These are phyloP conservation scores for Ricordea florida DNA, from an alignment of 92 coral and sea anemone genomes.

Conservation along the genomic window DNA sequence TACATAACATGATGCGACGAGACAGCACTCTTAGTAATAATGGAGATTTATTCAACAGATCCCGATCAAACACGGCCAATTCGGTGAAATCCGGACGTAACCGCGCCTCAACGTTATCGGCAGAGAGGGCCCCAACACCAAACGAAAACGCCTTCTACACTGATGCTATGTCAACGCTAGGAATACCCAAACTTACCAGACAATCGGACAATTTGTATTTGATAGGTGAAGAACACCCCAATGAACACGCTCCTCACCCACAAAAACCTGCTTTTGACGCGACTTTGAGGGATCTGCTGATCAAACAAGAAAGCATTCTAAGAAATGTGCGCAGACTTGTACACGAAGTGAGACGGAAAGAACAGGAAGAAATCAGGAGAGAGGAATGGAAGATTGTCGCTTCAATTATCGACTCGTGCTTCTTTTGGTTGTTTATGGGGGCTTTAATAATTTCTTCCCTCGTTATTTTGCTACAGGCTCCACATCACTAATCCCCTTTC, in stretches of 20 bases:
- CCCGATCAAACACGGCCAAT: neutral
- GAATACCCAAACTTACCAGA: neutral
- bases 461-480: constrained; percentile 81
- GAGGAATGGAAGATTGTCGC: constrained; percentile 97
- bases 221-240: constrained; percentile 2
- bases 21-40: neutral
- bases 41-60: constrained; percentile 10
- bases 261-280: too few species aligned
- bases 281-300: constrained; percentile 39
- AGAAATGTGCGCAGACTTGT: constrained; percentile 75
- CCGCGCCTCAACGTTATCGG: constrained; percentile 8
- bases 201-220: constrained; percentile 4
- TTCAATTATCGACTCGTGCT: constrained; percentile 83
- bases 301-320: constrained; percentile 73
- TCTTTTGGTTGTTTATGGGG: constrained; percentile 82
- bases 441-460: constrained; percentile 64
- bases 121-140: constrained; percentile 16
- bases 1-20: neutral
- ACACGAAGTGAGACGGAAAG: constrained; percentile 68
- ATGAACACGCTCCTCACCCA: neutral
- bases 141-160: neutral
- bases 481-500: constrained; percentile 31
- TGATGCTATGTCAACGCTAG: constrained; percentile 1
- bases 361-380: constrained; percentile 78
- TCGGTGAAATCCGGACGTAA: neutral